phyloP scores from a whole-genome alignment of 2,113 vertebrate genomes.

The Melanocharis versteri region DNA sequence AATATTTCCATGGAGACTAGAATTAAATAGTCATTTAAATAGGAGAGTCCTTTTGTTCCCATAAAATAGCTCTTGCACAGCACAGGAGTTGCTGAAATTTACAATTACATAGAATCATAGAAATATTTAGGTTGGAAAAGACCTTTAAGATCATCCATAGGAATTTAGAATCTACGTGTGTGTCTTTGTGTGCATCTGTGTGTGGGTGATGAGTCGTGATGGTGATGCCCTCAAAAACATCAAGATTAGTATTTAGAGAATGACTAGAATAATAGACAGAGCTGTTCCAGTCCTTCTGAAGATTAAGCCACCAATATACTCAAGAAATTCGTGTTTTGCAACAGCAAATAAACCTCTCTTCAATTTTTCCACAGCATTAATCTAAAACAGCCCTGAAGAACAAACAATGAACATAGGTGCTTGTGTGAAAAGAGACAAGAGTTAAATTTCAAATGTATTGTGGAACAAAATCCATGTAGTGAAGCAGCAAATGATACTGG shows the following conservation, averaged over 20 bases:
- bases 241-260: neutral
- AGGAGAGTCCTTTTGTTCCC: neutral
- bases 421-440: neutral
- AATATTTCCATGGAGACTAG: constrained; percentile 38
- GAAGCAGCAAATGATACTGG: neutral
- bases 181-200: rapidly evolving
- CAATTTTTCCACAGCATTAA: neutral
- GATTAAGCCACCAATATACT: neutral
- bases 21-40: constrained; percentile 9
- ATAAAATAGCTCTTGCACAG: neutral
- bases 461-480: neutral
- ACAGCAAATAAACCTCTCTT: neutral
- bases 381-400: neutral
- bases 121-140: neutral
- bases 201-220: neutral
- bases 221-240: neutral
- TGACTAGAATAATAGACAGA: neutral
- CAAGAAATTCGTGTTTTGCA: neutral
- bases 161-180: neutral
- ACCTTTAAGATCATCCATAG: neutral
- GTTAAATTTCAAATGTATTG: neutral
- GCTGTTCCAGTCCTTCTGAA: neutral
- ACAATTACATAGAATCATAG: neutral
- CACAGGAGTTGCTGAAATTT: neutral
- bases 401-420: neutral